Conservation (phyloP, 2,113 vertebrate genomes). For the Empidonax traillii region DNA sequence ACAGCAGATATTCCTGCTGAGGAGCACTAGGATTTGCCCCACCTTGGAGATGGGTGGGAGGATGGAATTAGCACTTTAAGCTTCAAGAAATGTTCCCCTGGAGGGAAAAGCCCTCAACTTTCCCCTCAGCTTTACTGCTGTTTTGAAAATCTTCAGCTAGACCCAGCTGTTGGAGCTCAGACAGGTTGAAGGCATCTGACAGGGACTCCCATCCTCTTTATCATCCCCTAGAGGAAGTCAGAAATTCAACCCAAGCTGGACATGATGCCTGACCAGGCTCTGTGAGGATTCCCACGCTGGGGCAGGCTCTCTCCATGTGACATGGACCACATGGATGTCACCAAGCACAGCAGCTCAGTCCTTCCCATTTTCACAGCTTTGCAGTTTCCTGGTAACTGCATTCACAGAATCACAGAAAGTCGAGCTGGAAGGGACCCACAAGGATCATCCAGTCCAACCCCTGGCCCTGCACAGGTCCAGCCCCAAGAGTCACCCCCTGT, state of each 20-base stretch:
- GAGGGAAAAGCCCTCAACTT: background rate
- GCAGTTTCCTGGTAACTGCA: background rate
- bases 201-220: background rate
- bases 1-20: background rate
- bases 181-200: background rate
- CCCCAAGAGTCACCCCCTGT: background rate
- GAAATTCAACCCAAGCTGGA: fast-evolving
- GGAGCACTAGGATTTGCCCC: background rate
- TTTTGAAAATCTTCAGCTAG: background rate
- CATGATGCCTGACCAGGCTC: fast-evolving
- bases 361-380: background rate
- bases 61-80: background rate
- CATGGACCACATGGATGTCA: background rate
- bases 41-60: background rate
- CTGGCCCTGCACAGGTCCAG: background rate
- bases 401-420: background rate
- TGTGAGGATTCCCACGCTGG: background rate
- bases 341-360: background rate
- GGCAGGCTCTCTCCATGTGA: background rate
- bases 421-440: background rate
- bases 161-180: background rate
- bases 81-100: fast-evolving
- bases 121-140: background rate
- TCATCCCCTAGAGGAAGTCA: background rate
- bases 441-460: background rate